These are phyloP conservation scores for Cheilosia variabilis DNA, from an alignment of 2,888 invertebrate species.

Conservation along the genomic window DNA sequence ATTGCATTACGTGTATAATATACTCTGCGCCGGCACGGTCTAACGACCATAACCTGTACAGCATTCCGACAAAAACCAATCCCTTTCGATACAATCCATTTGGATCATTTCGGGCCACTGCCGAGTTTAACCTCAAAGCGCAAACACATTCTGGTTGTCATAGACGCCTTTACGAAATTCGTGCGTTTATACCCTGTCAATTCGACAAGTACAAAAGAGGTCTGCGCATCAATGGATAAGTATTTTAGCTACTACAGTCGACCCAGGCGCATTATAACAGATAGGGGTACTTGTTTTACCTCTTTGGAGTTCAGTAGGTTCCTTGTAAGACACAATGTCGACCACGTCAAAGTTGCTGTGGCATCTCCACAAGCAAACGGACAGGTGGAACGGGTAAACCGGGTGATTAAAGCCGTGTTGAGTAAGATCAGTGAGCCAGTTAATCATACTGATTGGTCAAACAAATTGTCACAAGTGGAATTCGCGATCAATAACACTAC, in stretches of 20 bases:
- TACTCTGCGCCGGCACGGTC: constrained; percentile 29
- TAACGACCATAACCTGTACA: constrained; percentile 29
- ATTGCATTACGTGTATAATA: constrained; percentile 44
- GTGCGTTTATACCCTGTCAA: constrained; percentile 2
- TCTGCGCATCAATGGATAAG: constrained; percentile 11
- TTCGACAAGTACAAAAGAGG: constrained; percentile 11
- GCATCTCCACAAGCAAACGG: background rate
- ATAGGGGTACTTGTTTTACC: constrained; percentile 36
- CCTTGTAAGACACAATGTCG: background rate
- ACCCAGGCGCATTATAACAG: constrained; percentile 3
- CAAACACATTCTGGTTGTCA: too few relatives aligned
- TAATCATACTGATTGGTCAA: too few relatives aligned
- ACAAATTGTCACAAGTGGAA: too few relatives aligned
- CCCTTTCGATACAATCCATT: constrained; percentile 23
- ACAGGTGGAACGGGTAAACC: too few relatives aligned
- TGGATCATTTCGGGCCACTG: constrained; percentile 10
- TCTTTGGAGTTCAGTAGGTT: constrained; percentile 20
- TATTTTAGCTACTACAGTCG: constrained; percentile 14
- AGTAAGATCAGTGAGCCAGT: too few relatives aligned
- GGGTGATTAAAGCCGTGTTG: too few relatives aligned
- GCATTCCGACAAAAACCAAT: constrained; percentile 19
- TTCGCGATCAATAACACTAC: too few relatives aligned
- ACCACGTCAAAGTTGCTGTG: background rate
- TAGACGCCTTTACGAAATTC: too few relatives aligned
- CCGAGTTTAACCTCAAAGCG: too few relatives aligned